These are phyloP conservation scores for Asarcornis scutulata DNA, from an alignment of 2,113 vertebrate species.

Conservation along the genomic window DNA sequence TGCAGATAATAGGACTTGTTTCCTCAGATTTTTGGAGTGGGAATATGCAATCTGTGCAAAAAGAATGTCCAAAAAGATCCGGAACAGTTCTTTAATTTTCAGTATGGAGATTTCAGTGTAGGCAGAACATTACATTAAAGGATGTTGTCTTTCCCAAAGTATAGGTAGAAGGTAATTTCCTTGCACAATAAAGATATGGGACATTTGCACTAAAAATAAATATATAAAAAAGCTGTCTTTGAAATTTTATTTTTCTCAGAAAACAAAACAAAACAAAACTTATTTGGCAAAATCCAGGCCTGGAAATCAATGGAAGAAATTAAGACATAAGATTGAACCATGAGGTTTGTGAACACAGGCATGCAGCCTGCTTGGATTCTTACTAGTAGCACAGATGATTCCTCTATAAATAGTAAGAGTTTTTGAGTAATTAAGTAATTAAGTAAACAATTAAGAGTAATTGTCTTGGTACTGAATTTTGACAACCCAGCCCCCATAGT, in stretches of 20 bases:
- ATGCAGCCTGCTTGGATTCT: background rate
- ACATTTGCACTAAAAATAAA: background rate
- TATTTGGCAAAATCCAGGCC: background rate
- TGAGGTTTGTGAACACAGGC: background rate
- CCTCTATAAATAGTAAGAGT: background rate
- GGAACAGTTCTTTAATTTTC: constrained; percentile 2
- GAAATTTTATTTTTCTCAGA: background rate
- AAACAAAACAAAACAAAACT: background rate
- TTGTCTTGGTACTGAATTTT: background rate
- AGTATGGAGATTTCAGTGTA: constrained; percentile 30
- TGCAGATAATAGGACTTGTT: constrained; percentile 32
- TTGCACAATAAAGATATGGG: background rate
- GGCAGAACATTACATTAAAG: constrained; percentile 15
- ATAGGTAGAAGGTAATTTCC: background rate
- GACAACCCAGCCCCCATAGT: background rate
- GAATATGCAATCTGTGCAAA: constrained; percentile 23
- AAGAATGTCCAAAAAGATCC: constrained; percentile 11
- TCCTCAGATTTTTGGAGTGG: background rate
- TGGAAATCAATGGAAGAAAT: background rate
- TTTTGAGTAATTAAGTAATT: too few relatives aligned
- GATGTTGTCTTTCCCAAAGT: background rate
- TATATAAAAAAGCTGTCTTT: background rate
- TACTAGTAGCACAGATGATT: background rate
- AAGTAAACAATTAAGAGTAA: background rate
- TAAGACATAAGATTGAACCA: background rate